Conservation (phyloP, 2,888 invertebrate species). For the Endomychus coccineus region DNA sequence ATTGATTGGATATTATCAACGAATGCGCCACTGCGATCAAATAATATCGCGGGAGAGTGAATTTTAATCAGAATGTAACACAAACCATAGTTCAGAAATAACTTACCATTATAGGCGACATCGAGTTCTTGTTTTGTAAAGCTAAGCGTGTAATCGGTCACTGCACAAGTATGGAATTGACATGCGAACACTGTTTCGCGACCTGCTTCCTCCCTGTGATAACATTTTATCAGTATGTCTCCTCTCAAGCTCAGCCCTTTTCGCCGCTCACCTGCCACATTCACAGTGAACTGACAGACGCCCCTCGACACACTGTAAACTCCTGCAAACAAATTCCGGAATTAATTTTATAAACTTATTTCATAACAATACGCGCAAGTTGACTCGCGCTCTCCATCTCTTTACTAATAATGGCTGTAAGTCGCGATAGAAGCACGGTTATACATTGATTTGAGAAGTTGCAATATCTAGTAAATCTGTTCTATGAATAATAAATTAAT, state of each 20-base stretch:
- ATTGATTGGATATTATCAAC: no score
- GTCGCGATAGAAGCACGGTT: no score
- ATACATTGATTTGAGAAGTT: no score
- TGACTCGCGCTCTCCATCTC: no score
- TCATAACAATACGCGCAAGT: no score
- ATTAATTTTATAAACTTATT: no score
- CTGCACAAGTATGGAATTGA: conserved; percentile 93
- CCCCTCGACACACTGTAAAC: conserved; percentile 62
- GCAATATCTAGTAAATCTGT: no score
- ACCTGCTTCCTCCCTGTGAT: conserved; percentile 55
- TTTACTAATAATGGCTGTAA: no score
- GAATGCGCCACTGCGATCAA: no score
- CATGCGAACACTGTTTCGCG: conserved; percentile 74
- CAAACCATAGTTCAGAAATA: conserved; percentile 5
- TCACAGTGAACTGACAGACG: conserved; percentile 62
- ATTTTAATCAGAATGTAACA: no score
- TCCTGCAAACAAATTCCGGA: conserved; percentile 45
- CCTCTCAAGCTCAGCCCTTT: conserved; percentile 71
- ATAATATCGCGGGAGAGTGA: no score
- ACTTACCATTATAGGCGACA: conserved; percentile 69
- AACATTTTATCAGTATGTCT: conserved; percentile 87
- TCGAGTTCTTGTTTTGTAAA: conserved; percentile 84
- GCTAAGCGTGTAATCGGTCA: conserved; percentile 74
- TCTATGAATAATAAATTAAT: no score
- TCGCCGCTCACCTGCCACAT: conserved; percentile 57